Base-by-base conservation (phyloP, 1,140 invertebrate species). In the Rhagoletis zephyria region DNA sequence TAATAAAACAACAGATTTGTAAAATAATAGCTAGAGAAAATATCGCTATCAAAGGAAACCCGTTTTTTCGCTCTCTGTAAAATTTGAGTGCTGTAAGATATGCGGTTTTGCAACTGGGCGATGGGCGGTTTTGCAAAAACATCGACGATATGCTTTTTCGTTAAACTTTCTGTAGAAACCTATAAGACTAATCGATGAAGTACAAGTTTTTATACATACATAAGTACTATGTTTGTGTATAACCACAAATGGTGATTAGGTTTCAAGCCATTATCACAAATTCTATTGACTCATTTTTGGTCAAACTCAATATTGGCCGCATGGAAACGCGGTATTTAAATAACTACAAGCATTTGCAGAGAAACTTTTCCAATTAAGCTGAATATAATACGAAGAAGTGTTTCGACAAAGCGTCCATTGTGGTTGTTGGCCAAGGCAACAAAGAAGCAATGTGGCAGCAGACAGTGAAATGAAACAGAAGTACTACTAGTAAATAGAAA, bases 361-460 rank as follows among this genome's bases (percentile, higher is more conserved):
- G 64, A 67, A 67, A 67, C 64, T 67, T 67, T 67, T 67, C 30
- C 64, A 67, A 67, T 67, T 67, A 30, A 67, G n/a, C 10, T 67
- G 64, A 56, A 56, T 56, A 2, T 56, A 2, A 56, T 56, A 56
- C 10, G 51, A 56, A 56, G 51, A 56, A 56, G 51, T 56, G 51
- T 56, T 56, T 56, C 10, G 51, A 56, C 5, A 56, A 56, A 5
- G 51, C 1, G 51, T 56, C 5, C 51, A 7, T 56, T 56, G 51
- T 56, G 51, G 51, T 56, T 56, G 51, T 56, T 56, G 51, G 5
- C 10, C 51, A 56, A 63, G 9, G n/a, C 12, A 60, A 7, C 16
- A 63, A 63, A 14, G 61, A 63, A 30, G 30, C 61, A 14, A 63
- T 63, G 30, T 30, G 4, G n/a, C 12, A n/a, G 61, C 9, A 63